Conservation (phyloP, 2,113 vertebrate genomes). For the Tragelaphus scriptus region DNA sequence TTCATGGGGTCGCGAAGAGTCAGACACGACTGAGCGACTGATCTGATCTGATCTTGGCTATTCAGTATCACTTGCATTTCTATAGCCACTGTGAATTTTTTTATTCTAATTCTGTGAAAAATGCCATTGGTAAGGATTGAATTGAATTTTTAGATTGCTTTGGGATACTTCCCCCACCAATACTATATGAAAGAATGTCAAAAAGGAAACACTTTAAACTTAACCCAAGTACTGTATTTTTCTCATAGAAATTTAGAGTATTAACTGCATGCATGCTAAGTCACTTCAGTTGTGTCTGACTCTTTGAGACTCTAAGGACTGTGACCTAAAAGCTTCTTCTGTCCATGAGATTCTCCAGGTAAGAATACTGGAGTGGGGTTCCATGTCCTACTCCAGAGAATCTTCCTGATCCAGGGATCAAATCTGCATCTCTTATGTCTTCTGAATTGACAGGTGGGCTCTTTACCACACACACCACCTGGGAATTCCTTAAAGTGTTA, state of each 20-base stretch:
- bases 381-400: background rate
- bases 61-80: too few species aligned
- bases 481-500: background rate
- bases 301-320: background rate
- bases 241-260: background rate
- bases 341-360: background rate
- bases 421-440: background rate
- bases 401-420: background rate
- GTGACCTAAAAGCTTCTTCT: background rate
- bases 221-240: background rate
- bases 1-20: too few species aligned
- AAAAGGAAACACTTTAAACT: background rate
- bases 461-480: background rate
- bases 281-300: background rate
- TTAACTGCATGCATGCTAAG: background rate
- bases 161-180: background rate
- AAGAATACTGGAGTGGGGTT: background rate
- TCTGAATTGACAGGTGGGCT: background rate
- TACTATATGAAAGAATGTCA: background rate
- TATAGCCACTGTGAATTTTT: background rate
- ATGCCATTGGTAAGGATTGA: background rate
- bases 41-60: background rate
- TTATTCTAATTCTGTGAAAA: background rate
- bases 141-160: background rate
- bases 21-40: rapidly evolving